Base-by-base conservation (phyloP, 1,140 invertebrate species). In the Meteorus sp. region DNA sequence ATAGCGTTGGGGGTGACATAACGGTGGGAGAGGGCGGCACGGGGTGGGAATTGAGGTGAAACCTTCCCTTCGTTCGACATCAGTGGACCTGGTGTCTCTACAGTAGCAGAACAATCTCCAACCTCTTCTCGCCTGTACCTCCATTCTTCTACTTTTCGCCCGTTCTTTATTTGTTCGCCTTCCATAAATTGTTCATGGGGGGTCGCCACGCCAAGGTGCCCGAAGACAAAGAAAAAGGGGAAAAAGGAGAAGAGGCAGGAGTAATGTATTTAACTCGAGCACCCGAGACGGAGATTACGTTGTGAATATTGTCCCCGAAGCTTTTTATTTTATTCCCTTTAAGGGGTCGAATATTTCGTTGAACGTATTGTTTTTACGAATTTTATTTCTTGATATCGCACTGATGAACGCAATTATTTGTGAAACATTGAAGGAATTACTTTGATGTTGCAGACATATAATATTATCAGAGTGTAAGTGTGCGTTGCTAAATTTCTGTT, bases 241-340 rank as follows among this genome's bases (percentile, higher is more conserved):
- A 73, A 71, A 76, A 75, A 72, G 73, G 17, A 27, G 29, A 43
- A 15, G 33, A 13, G 29, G 54, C 29, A 70, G 62, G 67, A 59
- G 61, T 79, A 77, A 77, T 71, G 74, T 76, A 75, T 76, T 79
- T 78, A 79, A 77, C 70, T 76, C 66, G 70, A 72, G 68, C 71
- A 77, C 67, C 71, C 52, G 41, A 55, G 59, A 51, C 64, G 62
- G 65, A 72, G 67, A 76, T 74, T 74, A 71, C 71, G 65, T 63
- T 37, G 69, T 65, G 70, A 76, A 78, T 77, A 78, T 73, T 76
- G 70, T 73, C 63, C 67, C n/a, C 65, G 53, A 47, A 58, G 50
- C 20, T 52, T 52, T 52, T 48, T 48, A 47, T 52, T 47, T 45
- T 45, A 47, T 53, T 60, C 13, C 31, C 25, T 19, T 15, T 19